A percentile compares a stretch with the other conserved stretches of the same genome.
Evolutionary conservation across 2,888 invertebrate genomes (phyloP).

Genomic region (Cryptocephalus moraei): DNA sequence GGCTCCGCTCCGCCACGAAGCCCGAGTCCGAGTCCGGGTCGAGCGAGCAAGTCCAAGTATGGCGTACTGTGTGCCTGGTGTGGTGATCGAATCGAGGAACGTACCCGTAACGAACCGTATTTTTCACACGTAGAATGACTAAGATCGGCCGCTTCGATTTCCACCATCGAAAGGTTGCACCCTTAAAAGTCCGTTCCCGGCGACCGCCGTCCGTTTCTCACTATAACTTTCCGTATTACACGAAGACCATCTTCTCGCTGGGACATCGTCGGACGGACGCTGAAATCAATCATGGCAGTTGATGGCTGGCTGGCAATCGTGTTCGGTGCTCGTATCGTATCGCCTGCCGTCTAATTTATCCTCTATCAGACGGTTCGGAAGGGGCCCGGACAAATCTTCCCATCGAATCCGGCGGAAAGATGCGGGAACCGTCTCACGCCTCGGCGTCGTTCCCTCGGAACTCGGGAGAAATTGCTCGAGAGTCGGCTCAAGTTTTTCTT

Average conservation of each 20-base stretch:
- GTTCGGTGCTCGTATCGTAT: constrained; percentile 36
- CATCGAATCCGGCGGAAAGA: too few species aligned
- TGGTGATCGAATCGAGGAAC: constrained; percentile 5
- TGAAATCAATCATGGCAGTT: constrained; percentile 41
- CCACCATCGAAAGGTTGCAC: constrained; percentile 10
- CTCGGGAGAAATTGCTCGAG: too few species aligned
- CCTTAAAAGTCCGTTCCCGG: constrained; percentile 25
- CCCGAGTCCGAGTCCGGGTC: too few species aligned
- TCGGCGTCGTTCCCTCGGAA: too few species aligned
- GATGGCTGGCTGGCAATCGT: too few species aligned
- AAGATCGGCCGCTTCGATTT: constrained; percentile 18
- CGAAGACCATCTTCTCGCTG: constrained; percentile 25
- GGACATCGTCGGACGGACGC: constrained; percentile 33
- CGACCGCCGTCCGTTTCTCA: constrained; percentile 27
- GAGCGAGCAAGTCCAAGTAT: constrained; percentile 8
- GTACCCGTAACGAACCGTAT: constrained; percentile 25
- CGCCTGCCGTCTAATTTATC: constrained; percentile 1
- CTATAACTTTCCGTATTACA: constrained; percentile 34
- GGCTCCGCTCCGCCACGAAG: too few species aligned
- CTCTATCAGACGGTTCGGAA: too few species aligned
- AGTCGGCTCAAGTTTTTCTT: too few species aligned
- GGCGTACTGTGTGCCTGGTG: constrained; percentile 28
- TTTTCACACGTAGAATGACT: constrained; percentile 25
- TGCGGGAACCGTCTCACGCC: too few species aligned
- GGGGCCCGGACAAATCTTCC: too few species aligned